Conservation (phyloP, 2,888 invertebrate genomes). For the Cryptocephalus moraei region DNA sequence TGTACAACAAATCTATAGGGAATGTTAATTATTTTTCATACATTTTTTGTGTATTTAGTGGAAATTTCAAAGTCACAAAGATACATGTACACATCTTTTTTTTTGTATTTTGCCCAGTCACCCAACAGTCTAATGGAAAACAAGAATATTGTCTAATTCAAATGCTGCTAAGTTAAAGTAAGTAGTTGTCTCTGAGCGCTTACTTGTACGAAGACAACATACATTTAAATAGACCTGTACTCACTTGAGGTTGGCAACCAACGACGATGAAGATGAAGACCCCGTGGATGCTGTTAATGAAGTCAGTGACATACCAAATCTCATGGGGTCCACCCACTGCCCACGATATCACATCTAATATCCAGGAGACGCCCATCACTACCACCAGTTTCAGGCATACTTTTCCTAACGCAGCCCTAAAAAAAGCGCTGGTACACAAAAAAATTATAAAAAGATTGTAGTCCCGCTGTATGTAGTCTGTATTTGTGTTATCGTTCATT, state of each 20-base stretch:
- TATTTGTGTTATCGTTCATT: no score
- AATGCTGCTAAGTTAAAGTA: no score
- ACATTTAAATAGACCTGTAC: slow-evolving; percentile 12
- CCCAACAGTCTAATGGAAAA: no score
- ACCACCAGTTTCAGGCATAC: slow-evolving; percentile 80
- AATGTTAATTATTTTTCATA: no score
- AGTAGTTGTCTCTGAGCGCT: no score
- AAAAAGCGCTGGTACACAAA: slow-evolving; percentile 22
- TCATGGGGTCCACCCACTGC: slow-evolving; percentile 69
- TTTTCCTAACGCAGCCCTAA: slow-evolving; percentile 67
- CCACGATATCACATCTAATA: slow-evolving; percentile 77
- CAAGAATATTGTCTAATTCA: no score
- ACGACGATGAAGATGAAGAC: slow-evolving; percentile 83
- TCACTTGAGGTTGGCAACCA: slow-evolving; percentile 77
- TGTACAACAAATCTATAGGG: no score
- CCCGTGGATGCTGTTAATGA: slow-evolving; percentile 79
- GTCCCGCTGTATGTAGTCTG: neutral
- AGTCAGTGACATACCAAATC: slow-evolving; percentile 75
- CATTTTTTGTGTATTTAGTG: no score
- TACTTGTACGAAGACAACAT: no score
- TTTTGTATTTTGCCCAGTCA: no score
- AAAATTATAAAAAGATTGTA: neutral
- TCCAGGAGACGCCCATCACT: slow-evolving; percentile 72
- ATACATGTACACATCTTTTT: no score
- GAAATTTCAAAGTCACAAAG: no score